Evolutionary conservation across 2,113 vertebrate species (phyloP).

Genomic region (Pachypanchax playfairii): DNA sequence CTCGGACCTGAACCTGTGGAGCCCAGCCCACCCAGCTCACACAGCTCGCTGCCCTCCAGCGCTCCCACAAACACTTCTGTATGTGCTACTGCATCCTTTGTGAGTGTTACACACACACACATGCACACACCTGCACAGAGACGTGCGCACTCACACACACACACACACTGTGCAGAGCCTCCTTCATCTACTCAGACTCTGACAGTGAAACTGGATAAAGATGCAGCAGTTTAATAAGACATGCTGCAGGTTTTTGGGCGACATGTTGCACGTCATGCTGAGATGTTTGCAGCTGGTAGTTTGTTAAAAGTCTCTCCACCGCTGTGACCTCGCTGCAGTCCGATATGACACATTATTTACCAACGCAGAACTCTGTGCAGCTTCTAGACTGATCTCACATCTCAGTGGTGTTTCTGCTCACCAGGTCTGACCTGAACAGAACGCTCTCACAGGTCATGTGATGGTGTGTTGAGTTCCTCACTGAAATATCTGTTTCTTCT

Average conservation of each 20-base stretch:
- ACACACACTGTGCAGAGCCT: conserved; percentile 29
- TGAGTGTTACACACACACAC: conserved; percentile 59
- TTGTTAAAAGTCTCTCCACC: too few species aligned
- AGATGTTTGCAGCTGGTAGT: too few species aligned
- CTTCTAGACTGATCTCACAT: background rate
- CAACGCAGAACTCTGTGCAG: too few species aligned
- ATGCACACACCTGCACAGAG: background rate
- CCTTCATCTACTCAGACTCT: too few species aligned
- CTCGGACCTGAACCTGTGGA: conserved; percentile 60
- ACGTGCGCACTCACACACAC: background rate
- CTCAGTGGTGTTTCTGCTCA: conserved; percentile 19
- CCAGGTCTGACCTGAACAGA: conserved; percentile 19
- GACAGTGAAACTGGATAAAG: too few species aligned
- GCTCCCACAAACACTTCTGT: conserved; percentile 41
- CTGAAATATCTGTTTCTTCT: conserved; percentile 1
- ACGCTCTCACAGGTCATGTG: conserved; percentile 54
- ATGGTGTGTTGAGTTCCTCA: conserved; percentile 41
- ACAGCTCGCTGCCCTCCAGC: conserved; percentile 52
- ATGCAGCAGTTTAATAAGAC: too few species aligned
- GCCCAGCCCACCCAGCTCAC: conserved; percentile 62
- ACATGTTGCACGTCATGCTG: too few species aligned
- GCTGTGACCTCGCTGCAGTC: too few species aligned
- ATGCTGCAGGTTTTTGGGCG: too few species aligned
- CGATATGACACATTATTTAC: too few species aligned
- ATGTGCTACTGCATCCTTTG: conserved; percentile 58